phyloP scores from a whole-genome alignment of 2,797 vertebrate species.

The Sphaeramia orbicularis region DNA sequence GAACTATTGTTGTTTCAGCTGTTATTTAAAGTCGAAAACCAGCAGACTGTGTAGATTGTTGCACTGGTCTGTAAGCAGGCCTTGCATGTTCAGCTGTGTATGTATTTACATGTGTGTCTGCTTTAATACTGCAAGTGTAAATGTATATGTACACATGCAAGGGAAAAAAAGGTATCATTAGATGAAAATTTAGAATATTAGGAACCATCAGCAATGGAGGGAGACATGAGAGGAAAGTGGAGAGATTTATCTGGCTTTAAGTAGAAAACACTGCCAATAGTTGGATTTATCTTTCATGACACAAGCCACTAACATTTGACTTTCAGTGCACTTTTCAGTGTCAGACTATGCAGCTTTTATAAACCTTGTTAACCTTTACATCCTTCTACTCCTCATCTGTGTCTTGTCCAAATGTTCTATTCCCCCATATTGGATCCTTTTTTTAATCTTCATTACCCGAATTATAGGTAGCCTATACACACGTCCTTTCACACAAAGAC shows the following conservation, averaged over 20 bases:
- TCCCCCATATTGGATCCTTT: background rate
- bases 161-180: background rate
- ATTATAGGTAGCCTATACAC: background rate
- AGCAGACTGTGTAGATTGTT: constrained; percentile 28
- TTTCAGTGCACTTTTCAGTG: constrained; percentile 11
- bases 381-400: background rate
- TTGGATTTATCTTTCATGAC: constrained; percentile 5
- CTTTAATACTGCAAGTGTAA: background rate
- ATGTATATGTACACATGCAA: background rate
- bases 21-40: constrained; percentile 61
- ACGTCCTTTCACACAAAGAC: constrained; percentile 2
- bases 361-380: background rate
- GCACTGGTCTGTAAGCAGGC: constrained; percentile 22
- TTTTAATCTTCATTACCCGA: constrained; percentile 8
- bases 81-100: constrained; percentile 7
- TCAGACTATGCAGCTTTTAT: constrained; percentile 11
- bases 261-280: background rate
- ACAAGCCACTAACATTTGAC: constrained; percentile 6
- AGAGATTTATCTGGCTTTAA: background rate
- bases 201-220: background rate
- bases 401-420: background rate
- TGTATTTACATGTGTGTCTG: constrained; percentile 18
- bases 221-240: background rate
- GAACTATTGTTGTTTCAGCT: constrained; percentile 84
- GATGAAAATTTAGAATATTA: background rate